These are phyloP conservation scores for Leptodactylus fuscus DNA, from an alignment of 2,113 vertebrate genomes.

Conservation along the genomic window DNA sequence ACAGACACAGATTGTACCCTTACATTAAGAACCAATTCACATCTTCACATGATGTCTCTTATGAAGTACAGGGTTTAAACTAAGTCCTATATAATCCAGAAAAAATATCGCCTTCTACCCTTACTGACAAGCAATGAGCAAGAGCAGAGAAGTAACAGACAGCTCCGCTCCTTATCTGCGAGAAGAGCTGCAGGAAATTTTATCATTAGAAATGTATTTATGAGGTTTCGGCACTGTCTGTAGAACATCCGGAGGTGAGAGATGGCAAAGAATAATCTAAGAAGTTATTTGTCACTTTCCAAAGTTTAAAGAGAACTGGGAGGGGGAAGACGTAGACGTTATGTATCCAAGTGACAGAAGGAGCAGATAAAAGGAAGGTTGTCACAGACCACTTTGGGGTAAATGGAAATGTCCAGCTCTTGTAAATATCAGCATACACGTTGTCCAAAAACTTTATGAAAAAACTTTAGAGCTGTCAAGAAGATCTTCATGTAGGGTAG, in stretches of 20 bases:
- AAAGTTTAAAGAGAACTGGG: constrained; percentile 9
- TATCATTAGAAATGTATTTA: constrained; percentile 57
- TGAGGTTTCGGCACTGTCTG: constrained; percentile 47
- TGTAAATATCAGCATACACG: not conserved
- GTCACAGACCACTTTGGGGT: not conserved
- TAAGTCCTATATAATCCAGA: constrained; percentile 46
- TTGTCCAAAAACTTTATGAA: not conserved
- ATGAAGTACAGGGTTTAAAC: constrained; percentile 40
- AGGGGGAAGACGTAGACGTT: not conserved
- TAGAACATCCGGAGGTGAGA: constrained; percentile 34
- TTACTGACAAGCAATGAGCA: constrained; percentile 45
- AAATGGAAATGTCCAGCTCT: not conserved
- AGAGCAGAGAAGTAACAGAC: constrained; percentile 42
- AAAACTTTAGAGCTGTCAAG: not conserved
- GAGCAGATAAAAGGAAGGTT: not conserved
- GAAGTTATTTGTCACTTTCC: constrained; percentile 14
- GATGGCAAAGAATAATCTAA: constrained; percentile 30
- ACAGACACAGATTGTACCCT: not conserved
- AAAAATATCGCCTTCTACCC: constrained; percentile 25
- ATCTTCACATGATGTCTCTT: constrained; percentile 46
- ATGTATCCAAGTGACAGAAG: not conserved
- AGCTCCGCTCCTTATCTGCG: constrained; percentile 47
- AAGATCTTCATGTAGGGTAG: not conserved
- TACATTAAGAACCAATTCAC: constrained; percentile 37
- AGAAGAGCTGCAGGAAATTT: constrained; percentile 48